Percentiles rank a stretch among this genome's conserved stretches.
These are phyloP conservation scores for Vulpes lagopus DNA, from an alignment of 2,113 vertebrate genomes.

Conservation along the genomic window DNA sequence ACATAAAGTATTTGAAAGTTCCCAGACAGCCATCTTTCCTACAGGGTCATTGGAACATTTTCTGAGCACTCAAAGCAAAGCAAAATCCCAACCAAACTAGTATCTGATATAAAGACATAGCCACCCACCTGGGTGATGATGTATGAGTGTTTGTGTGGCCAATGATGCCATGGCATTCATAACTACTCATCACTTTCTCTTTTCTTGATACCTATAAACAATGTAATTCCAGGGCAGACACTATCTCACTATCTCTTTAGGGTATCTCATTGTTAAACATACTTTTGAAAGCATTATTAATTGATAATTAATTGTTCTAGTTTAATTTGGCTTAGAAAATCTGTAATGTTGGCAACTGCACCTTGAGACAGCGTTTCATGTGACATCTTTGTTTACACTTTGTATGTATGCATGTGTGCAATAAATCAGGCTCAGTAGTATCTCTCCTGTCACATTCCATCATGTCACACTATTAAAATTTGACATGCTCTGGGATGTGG, in stretches of 20 bases:
- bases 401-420: background rate
- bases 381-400: conserved; percentile 31
- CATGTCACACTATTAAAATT: conserved; percentile 68
- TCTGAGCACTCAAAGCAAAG: background rate
- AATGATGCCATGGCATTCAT: background rate
- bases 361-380: background rate
- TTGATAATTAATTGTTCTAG: background rate
- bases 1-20: background rate
- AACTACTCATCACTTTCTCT: background rate
- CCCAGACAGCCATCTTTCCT: background rate
- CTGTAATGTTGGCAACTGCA: background rate
- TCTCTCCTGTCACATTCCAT: conserved; percentile 64
- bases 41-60: background rate
- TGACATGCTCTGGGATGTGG: conserved; percentile 40
- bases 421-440: conserved; percentile 23
- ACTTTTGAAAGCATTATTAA: background rate
- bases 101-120: background rate
- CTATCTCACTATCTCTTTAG: background rate
- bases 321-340: conserved; percentile 6
- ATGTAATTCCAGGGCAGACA: background rate
- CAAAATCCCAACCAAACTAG: background rate
- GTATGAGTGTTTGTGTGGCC: background rate
- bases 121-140: background rate
- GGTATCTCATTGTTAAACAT: background rate
- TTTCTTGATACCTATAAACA: background rate